phyloP scores from a whole-genome alignment of 1,140 invertebrate species.

The Drosophila sturtevanti region DNA sequence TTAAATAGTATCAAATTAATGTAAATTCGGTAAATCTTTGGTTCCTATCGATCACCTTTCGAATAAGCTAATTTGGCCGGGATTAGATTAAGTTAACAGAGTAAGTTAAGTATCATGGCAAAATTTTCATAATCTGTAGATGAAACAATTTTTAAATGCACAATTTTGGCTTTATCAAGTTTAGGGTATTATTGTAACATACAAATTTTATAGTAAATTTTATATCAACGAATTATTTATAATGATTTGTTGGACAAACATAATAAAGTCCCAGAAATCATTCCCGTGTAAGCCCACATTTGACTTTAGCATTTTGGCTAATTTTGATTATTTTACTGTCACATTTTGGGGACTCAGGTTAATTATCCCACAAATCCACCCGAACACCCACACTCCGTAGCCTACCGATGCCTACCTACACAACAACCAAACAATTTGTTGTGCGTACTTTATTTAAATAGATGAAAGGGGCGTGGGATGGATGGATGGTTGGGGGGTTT shows the following conservation, averaged over 20 bases:
- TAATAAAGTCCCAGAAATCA: constrained; percentile 1
- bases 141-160: no score
- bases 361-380: constrained; percentile 52
- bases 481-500: not conserved
- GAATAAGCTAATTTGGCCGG: no score
- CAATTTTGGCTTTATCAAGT: no score
- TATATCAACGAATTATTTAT: constrained; percentile 20
- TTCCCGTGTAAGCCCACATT: not conserved
- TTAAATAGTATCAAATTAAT: no score
- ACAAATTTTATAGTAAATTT: not conserved
- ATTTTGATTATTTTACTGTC: constrained; percentile 78
- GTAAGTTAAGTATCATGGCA: no score
- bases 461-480: constrained; percentile 31
- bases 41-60: no score
- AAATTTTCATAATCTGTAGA: no score
- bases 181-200: no score
- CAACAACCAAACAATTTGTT: constrained; percentile 44
- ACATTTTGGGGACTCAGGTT: constrained; percentile 53
- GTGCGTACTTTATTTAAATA: constrained; percentile 69
- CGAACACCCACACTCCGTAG: constrained; percentile 17
- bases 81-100: no score
- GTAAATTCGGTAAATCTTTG: no score
- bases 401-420: not conserved
- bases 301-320: constrained; percentile 56
- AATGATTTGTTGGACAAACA: constrained; percentile 44